Evolutionary conservation across 2,797 vertebrate species (phyloP), one percentile per base, ranked within the genome.

Genomic region (Helostoma temminkii): DNA sequence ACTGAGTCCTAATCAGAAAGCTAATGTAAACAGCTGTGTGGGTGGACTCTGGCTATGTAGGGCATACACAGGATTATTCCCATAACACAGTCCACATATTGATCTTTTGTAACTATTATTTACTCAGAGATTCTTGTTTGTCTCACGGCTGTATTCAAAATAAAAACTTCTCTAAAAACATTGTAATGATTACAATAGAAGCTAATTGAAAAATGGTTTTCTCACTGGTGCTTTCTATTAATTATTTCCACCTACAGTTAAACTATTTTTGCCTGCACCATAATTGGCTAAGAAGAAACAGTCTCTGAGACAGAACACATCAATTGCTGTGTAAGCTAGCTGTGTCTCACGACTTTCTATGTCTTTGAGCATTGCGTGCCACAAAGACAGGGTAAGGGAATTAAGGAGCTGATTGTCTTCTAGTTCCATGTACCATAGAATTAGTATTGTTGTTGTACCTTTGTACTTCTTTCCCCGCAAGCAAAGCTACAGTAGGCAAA

Each of bases 1-100:
- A 60, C n/a, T n/a, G 34, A 66, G 12, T 28, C 60, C 46, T 54
- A 36, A 54, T 62, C 53, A 56, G 53, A 24, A 55, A 39, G 48
- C 30, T 25, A 66, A 63, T 50, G 36, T 55, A 71, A 54, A 66
- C 34, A 42, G 46, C 48, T 59, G 60, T 30, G 80, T 78, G 68
- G 74, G 67, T 50, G 57, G 65, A 73, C 52, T 42, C 36, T 66
- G 47, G 55, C 42, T 76, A 28, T 24, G 59, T n/a, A 18, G 66
- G 48, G 47, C 62, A 74, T 16, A 52, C 18, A 30, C 42, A 64
- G 63, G 56, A 48, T 55, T 67, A 65, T 73, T 78, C 59, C n/a
- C 46, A 76, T 54, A 71, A 42, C 42, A 43, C 45, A 42, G n/a
- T 37, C 74, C 21, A 36, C 12, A 61, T 65, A 68, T 56, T 63